Evolutionary conservation across 1,140 invertebrate species (phyloP).

Genomic region (Eufriesea mexicana): DNA sequence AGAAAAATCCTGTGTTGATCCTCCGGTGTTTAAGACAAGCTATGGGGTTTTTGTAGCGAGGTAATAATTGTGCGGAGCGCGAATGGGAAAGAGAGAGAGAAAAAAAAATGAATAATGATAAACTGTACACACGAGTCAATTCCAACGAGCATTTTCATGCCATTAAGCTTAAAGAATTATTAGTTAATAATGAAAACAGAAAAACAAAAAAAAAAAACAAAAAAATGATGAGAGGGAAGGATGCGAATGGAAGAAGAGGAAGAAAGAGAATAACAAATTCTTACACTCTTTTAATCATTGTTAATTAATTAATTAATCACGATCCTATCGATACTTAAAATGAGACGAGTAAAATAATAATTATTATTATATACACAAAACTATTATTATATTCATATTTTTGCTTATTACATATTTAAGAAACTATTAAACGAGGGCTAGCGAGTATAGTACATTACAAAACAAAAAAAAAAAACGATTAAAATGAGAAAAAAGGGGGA

Average conservation of each 20-base stretch:
- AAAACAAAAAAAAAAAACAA: conserved; percentile 25
- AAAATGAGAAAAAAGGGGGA: conserved; percentile 29
- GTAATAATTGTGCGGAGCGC: conserved; percentile 51
- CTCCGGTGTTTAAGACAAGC: conserved; percentile 24
- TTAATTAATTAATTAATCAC: conserved; percentile 79
- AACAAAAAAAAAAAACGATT: conserved; percentile 29
- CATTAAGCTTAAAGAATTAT: conserved; percentile 80
- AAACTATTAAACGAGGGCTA: conserved; percentile 76
- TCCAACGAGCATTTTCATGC: conserved; percentile 82
- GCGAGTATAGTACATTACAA: conserved; percentile 64
- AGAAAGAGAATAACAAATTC: conserved; percentile 65
- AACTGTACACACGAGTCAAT: conserved; percentile 81
- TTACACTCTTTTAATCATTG: conserved; percentile 80
- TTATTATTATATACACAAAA: conserved; percentile 78
- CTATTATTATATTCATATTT: conserved; percentile 82
- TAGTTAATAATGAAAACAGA: conserved; percentile 70
- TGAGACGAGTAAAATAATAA: conserved; percentile 74
- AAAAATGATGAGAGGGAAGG: conserved; percentile 37
- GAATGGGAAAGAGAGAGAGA: conserved; percentile 26
- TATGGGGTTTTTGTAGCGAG: conserved; percentile 33
- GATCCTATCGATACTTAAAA: conserved; percentile 79
- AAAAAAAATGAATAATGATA: conserved; percentile 54
- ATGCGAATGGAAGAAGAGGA: conserved; percentile 44
- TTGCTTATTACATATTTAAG: conserved; percentile 81
- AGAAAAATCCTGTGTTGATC: conserved; percentile 20